Evolutionary conservation across 2,888 invertebrate genomes (phyloP).

Genomic region (Tuberolachnus salignus): DNA sequence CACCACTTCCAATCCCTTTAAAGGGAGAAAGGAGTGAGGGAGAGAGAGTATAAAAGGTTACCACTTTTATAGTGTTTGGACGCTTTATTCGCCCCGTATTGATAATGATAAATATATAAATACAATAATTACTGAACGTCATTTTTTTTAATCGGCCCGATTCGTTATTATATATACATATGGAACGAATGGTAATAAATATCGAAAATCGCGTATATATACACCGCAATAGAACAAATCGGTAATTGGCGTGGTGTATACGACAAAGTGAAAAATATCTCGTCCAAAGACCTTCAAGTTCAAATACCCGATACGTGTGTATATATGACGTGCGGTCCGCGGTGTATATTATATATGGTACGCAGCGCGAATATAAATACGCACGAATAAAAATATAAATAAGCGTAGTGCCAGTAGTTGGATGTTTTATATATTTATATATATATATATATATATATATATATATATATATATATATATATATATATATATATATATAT

Average conservation of each 20-base stretch:
- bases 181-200: slow-evolving; percentile 28
- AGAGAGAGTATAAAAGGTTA: neutral
- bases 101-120: neutral
- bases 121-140: neutral
- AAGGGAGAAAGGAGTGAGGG: too few species aligned
- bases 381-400: neutral
- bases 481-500: neutral
- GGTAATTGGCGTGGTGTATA: slow-evolving; percentile 33
- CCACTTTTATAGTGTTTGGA: slow-evolving; percentile 1
- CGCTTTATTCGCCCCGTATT: neutral
- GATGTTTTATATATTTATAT: too few species aligned
- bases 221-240: slow-evolving; percentile 42
- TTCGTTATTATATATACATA: slow-evolving; percentile 18
- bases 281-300: slow-evolving; percentile 53
- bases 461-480: too few species aligned
- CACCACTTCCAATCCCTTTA: too few species aligned
- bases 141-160: slow-evolving; percentile 27
- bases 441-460: too few species aligned
- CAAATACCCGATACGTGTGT: slow-evolving; percentile 33
- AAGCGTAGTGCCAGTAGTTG: too few species aligned
- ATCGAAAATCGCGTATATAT: slow-evolving; percentile 27
- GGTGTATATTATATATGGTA: slow-evolving; percentile 1
- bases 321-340: neutral
- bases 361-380: slow-evolving; percentile 33
- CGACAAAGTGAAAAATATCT: slow-evolving; percentile 37